These are phyloP conservation scores for Temnothorax curvispinosus DNA, from an alignment of 1,140 invertebrate genomes.

Conservation along the genomic window DNA sequence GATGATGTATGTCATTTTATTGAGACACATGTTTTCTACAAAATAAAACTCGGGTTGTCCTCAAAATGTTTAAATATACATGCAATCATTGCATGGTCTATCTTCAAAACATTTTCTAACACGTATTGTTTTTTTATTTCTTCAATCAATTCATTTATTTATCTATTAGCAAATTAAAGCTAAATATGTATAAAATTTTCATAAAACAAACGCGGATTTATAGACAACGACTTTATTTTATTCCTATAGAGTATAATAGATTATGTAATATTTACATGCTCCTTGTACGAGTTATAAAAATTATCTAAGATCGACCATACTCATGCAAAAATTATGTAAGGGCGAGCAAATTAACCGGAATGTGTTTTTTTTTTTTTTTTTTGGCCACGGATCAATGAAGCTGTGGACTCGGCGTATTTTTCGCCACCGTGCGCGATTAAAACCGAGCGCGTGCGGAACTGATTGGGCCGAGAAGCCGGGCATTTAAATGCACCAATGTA, in stretches of 20 bases:
- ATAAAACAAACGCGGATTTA: background rate
- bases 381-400: conserved; percentile 17
- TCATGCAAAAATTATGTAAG: background rate
- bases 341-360: background rate
- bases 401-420: background rate
- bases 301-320: background rate
- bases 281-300: background rate
- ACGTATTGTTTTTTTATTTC: background rate
- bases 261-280: conserved; percentile 40
- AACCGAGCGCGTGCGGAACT: conserved; percentile 9
- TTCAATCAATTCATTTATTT: background rate
- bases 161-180: background rate
- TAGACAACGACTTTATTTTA: background rate
- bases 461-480: conserved; percentile 17
- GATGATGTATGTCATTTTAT: background rate
- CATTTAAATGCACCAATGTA: background rate
- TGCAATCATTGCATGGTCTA: background rate
- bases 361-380: conserved; percentile 2
- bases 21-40: background rate
- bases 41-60: background rate
- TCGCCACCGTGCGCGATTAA: conserved; percentile 4
- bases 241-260: background rate
- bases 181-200: background rate
- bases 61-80: background rate
- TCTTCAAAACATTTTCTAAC: background rate